Base-by-base conservation (phyloP, 2,113 vertebrate species). In the Erythrocercus mccallii region DNA sequence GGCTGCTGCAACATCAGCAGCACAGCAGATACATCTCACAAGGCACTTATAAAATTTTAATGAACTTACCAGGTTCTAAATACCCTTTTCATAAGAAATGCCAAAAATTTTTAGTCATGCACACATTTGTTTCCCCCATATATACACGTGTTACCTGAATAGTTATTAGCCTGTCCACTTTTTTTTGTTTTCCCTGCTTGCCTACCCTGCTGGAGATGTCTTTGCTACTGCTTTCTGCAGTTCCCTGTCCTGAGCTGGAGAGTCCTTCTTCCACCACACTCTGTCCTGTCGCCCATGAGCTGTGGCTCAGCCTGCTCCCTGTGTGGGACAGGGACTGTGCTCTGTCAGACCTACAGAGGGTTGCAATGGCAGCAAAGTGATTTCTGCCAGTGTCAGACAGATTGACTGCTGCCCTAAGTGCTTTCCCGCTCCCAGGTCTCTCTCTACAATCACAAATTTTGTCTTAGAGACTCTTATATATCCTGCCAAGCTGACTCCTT, bases 101-200 rank as follows among this genome's bases (percentile, higher is more conserved):
- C 7, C 3, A 71, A 71, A 48, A 60, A 18, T 22, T 4, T 38
- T 3, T 69, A 18, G 25, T 78, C 51, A 40, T 48, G 12, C 15
- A 30, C 10, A 50, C 0, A 0, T 7, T 8, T 40, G 25, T 71
- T 24, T 53, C 2, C 9, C 6, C 40, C 14, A 40, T 14, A 42
- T 33, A 44, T n/a, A 23, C 5, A 21, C 2, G 10, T 15, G 3
- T 56, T 38, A 7, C 20, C 56, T 1, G 1, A 61, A 47, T 15
- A 3, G 12, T 56, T 81, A 16, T 13, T 71, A 6, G 0, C 33
- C 38, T 44, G n/a, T 7, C 18, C 9, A 3, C 14, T 19, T 11
- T 44, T 54, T 16, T 31, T 38, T 50, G 21, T 21, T 71, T 91
- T 80, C 23, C n/a, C 16, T 37, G 5, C 45, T 86, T 76, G 30